Evolutionary conservation across 1,140 invertebrate species (phyloP).

Genomic region (Wiebesia pumilae): DNA sequence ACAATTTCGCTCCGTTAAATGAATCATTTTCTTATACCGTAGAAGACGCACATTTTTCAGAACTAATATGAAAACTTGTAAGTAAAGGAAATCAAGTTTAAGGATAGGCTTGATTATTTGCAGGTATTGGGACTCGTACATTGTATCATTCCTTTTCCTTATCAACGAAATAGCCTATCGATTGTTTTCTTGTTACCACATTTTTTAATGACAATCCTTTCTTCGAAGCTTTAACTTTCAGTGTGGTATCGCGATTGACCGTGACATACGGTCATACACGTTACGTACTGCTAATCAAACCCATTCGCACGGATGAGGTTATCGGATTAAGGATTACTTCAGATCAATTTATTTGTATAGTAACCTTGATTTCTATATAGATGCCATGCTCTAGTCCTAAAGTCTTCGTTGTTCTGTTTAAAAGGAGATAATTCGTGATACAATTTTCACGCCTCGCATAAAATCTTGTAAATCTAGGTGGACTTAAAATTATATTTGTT

Average conservation of each 20-base stretch:
- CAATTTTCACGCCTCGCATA: background rate
- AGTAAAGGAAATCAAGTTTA: background rate
- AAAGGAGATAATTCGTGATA: background rate
- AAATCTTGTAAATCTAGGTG: constrained; percentile 31
- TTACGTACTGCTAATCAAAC: background rate
- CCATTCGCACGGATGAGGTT: background rate
- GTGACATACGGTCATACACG: background rate
- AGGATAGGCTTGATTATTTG: background rate
- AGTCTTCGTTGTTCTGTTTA: background rate
- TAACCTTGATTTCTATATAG: background rate
- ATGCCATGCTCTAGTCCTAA: background rate
- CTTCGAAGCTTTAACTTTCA: background rate
- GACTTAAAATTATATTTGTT: constrained; percentile 1
- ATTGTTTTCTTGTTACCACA: background rate
- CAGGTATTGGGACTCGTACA: background rate
- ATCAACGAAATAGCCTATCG: background rate
- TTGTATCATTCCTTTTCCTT: background rate
- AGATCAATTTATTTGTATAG: background rate
- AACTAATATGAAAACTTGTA: background rate
- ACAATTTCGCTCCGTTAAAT: background rate
- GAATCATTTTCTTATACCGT: background rate
- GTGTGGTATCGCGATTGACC: background rate
- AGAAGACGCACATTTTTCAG: background rate
- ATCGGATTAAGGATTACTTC: background rate
- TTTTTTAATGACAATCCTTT: background rate